Conservation (phyloP, 2,888 invertebrate genomes). For the Frankliniella intonsa region DNA sequence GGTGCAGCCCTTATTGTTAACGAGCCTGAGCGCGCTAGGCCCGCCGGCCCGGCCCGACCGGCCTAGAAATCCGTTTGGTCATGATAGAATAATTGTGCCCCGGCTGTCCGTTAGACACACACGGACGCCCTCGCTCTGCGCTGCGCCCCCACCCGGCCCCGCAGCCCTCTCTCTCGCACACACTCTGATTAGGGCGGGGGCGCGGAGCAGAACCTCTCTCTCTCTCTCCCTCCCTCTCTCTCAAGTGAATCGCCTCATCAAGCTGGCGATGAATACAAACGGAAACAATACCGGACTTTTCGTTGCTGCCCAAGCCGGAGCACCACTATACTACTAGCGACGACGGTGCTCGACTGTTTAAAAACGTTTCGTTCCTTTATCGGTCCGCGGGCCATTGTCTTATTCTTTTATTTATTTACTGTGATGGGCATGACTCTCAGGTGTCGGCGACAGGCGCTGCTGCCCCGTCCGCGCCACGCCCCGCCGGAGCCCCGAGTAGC, state of each 20-base stretch:
- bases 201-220: not conserved
- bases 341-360: not conserved
- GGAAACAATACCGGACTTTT: conserved; percentile 15
- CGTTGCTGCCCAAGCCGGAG: not conserved
- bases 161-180: not conserved
- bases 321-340: no score
- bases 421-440: no score
- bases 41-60: not conserved
- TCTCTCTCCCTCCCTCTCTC: not conserved
- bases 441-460: no score
- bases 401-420: not conserved
- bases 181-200: conserved; percentile 2
- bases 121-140: not conserved
- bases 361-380: not conserved
- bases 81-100: conserved; percentile 23
- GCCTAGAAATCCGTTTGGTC: conserved; percentile 26
- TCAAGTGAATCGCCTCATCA: conserved; percentile 21
- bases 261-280: conserved; percentile 4
- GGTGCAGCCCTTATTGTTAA: conserved; percentile 10
- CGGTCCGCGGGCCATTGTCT: not conserved
- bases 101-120: not conserved
- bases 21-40: conserved; percentile 18
- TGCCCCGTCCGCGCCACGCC: no score
- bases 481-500: no score
- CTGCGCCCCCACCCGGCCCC: no score